Percentiles rank a stretch among this genome's conserved stretches.
Evolutionary conservation across 2,113 vertebrate genomes (phyloP).

Genomic region (Erinaceus europaeus): DNA sequence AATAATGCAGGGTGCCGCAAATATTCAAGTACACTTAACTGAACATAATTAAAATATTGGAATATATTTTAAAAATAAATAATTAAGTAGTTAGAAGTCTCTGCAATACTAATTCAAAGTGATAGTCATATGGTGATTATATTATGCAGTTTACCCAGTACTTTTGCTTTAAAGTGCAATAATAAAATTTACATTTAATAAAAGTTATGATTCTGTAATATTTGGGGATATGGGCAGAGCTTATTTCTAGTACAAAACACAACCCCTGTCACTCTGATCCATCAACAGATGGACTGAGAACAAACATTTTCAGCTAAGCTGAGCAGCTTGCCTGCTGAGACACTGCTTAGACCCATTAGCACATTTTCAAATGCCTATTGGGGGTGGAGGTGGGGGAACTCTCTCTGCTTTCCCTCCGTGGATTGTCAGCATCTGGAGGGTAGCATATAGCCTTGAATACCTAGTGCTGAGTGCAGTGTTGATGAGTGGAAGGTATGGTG

Average conservation of each 20-base stretch:
- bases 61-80: slow-evolving; percentile 81
- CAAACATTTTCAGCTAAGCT: slow-evolving; percentile 47
- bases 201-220: slow-evolving; percentile 69
- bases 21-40: slow-evolving; percentile 78
- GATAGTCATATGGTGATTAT: slow-evolving; percentile 74
- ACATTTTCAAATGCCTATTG: neutral
- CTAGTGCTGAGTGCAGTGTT: neutral
- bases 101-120: slow-evolving; percentile 76
- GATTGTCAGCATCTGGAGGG: neutral
- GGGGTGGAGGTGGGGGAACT: neutral
- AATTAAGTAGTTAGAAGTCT: slow-evolving; percentile 77
- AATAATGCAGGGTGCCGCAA: slow-evolving; percentile 77
- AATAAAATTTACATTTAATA: slow-evolving; percentile 80
- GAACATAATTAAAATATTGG: slow-evolving; percentile 80
- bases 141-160: slow-evolving; percentile 65
- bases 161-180: slow-evolving; percentile 67
- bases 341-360: neutral
- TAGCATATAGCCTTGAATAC: neutral
- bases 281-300: slow-evolving; percentile 63
- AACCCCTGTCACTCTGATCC: slow-evolving; percentile 54
- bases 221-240: slow-evolving; percentile 56
- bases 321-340: slow-evolving; percentile 36
- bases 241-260: slow-evolving; percentile 60
- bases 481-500: neutral
- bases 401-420: neutral